Conservation (phyloP, 2,888 invertebrate genomes). For the Idaea biselata region DNA sequence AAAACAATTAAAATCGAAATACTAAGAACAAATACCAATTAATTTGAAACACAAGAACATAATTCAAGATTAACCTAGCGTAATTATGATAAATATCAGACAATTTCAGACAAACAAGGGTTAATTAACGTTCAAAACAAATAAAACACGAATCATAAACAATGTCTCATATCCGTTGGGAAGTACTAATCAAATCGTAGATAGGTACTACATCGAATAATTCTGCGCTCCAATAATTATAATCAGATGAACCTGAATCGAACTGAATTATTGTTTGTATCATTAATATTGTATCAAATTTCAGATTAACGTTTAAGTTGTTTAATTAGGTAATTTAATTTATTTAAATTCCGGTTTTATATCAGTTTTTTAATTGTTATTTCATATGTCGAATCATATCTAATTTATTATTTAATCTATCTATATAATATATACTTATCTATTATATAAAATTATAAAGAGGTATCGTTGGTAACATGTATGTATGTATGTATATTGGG, state of each 20-base stretch:
- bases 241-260: conserved; percentile 39
- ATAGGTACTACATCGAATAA: conserved; percentile 10
- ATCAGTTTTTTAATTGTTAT: background rate
- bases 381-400: too few species aligned
- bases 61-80: background rate
- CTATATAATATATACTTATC: too few species aligned
- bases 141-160: conserved; percentile 24
- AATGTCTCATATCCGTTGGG: conserved; percentile 31
- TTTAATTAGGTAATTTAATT: background rate
- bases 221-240: conserved; percentile 35
- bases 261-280: conserved; percentile 37
- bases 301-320: too few species aligned
- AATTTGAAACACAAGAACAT: background rate
- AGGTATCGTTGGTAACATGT: too few species aligned
- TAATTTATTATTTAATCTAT: too few species aligned
- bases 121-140: conserved; percentile 16
- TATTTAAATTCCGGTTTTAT: background rate
- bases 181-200: conserved; percentile 35
- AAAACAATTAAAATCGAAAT: too few species aligned
- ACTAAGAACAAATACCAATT: too few species aligned
- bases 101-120: conserved; percentile 12
- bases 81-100: conserved; percentile 8
- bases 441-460: too few species aligned
- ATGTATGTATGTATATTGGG: too few species aligned
- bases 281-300: conserved; percentile 28